Base-by-base conservation (phyloP, 2,113 vertebrate species). In the Nibea albiflora region DNA sequence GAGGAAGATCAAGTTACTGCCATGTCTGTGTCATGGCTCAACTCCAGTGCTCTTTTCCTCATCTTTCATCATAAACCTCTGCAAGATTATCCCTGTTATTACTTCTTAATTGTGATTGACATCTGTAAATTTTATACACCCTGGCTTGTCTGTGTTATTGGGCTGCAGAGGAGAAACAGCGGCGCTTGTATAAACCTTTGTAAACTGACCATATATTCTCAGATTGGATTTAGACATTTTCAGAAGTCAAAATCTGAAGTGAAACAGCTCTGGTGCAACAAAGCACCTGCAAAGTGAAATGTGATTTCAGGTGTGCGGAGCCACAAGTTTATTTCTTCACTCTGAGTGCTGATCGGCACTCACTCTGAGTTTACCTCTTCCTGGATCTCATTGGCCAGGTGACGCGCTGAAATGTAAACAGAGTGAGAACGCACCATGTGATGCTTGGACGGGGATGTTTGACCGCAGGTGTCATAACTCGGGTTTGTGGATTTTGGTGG, bases 391-490 rank as follows among this genome's bases (percentile, higher is more conserved):
- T 5, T 12, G 75, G 53, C 84, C 20, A 54, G n/a, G 58, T 74
- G 83, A 89, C 62, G 11, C 57, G 44, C 73, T 73, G 49, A 77
- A 90, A 87, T 80, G 78, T 88, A 91, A 94, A 91, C 83, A 90
- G 56, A 39, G 52, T 0, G 62, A 52, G 75, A 84, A 54, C 26
- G 24, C 50, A 76, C 62, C 28, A 75, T 90, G 92, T 92, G 87
- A 90, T 89, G 82, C 86, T 91, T 92, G 90, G 90, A 90, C 71
- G 7, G 4, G 26, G 63, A 68, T 24, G 57, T 81, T 76, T 53
- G 77, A 88, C 82, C 70, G 19, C 92, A 92, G 84, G 93, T 92
- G 88, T 89, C 91, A 79, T 83, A 84, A 82, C 92, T 86, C 80
- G 56, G 72, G 68, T 86, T 88, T 89, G 84, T 89, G 84, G 85